These are phyloP conservation scores for Eurystomus gularis DNA, from an alignment of 2,113 vertebrate genomes.

Conservation along the genomic window DNA sequence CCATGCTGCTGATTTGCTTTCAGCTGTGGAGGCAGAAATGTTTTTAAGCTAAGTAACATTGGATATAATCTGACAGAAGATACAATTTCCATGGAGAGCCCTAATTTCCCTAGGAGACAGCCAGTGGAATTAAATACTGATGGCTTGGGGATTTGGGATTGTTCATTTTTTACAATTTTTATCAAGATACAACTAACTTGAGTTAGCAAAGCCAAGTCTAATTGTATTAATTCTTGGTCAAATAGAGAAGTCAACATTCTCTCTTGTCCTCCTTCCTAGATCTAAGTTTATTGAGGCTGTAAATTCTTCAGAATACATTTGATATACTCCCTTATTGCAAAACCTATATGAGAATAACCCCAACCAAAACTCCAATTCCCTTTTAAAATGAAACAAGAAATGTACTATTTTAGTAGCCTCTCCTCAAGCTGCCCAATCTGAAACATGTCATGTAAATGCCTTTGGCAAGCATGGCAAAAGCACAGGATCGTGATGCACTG, in stretches of 20 bases:
- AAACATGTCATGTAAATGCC: not conserved
- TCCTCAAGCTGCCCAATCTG: not conserved
- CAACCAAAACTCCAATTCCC: not conserved
- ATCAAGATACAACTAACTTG: not conserved
- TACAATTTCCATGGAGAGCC: not conserved
- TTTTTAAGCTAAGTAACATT: not conserved
- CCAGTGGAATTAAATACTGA: not conserved
- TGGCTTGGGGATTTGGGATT: not conserved
- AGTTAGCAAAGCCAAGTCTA: not conserved
- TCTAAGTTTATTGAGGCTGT: not conserved
- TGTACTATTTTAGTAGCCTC: not conserved
- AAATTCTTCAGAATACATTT: not conserved
- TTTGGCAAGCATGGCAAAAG: not conserved
- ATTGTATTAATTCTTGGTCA: not conserved
- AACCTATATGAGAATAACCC: not conserved
- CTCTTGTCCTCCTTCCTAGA: not conserved
- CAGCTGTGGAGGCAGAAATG: not conserved
- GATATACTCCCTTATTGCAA: not conserved
- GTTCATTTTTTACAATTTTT: not conserved
- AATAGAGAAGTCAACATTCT: not conserved
- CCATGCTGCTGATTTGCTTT: not conserved
- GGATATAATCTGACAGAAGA: not conserved
- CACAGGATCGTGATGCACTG: not conserved
- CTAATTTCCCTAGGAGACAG: not conserved
- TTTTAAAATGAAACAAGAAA: not conserved